A percentile compares a stretch with the other conserved stretches of the same genome.
These are phyloP conservation scores for Teinopalpus imperialis DNA, from an alignment of 2,888 invertebrate genomes.

Conservation along the genomic window DNA sequence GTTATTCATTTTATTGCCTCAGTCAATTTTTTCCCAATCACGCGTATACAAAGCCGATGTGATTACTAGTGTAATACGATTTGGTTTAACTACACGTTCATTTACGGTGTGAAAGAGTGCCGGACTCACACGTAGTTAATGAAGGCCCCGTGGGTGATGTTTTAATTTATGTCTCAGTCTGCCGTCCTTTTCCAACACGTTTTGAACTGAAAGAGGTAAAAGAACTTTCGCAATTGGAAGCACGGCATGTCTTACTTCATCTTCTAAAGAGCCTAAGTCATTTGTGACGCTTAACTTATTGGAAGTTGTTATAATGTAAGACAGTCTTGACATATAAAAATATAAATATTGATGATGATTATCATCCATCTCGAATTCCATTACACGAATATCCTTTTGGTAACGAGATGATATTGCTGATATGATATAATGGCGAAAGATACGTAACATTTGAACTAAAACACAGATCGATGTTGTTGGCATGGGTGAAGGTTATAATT, in stretches of 20 bases:
- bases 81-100: constrained; percentile 62
- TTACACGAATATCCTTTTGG: too few relatives aligned
- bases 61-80: constrained; percentile 61
- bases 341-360: too few relatives aligned
- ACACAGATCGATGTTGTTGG: too few relatives aligned
- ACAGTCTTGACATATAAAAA: too few relatives aligned
- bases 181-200: constrained; percentile 40
- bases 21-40: neutral
- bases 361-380: too few relatives aligned
- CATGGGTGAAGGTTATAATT: too few relatives aligned
- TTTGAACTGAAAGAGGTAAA: constrained; percentile 29
- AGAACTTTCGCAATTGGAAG: constrained; percentile 26
- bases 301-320: constrained; percentile 44
- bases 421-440: too few relatives aligned
- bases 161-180: constrained; percentile 44
- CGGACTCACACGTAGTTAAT: constrained; percentile 73
- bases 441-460: too few relatives aligned
- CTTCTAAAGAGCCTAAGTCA: constrained; percentile 35
- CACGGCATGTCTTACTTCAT: constrained; percentile 29
- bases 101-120: constrained; percentile 47
- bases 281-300: constrained; percentile 63
- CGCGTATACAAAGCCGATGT: constrained; percentile 16
- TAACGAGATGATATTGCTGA: too few relatives aligned
- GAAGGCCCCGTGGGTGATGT: constrained; percentile 48
- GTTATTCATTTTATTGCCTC: neutral